A percentile compares a stretch with the other conserved stretches of the same genome.
phyloP scores from a whole-genome alignment of 2,888 invertebrate species.

The Trichogramma evanescens region DNA sequence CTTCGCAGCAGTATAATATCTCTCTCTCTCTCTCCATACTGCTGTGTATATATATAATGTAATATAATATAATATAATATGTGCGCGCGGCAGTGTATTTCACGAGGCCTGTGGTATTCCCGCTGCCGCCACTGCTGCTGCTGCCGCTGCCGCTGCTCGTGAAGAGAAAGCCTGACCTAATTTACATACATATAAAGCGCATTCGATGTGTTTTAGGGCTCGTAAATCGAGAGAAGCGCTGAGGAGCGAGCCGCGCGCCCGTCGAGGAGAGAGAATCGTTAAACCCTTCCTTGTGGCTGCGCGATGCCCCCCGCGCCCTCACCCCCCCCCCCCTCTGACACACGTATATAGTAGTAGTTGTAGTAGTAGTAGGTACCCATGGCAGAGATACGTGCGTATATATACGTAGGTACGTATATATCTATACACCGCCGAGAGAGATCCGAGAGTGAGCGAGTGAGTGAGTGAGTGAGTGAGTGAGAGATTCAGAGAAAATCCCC shows the following conservation, averaged over 20 bases:
- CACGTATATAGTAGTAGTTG: no score
- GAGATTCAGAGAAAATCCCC: slow-evolving; percentile 14
- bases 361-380: no score
- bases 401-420: no score
- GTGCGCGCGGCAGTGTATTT: no score
- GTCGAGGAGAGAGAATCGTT: slow-evolving; percentile 37
- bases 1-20: no score
- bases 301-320: no score
- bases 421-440: no score
- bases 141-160: slow-evolving; percentile 23
- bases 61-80: no score
- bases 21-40: no score
- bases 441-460: not conserved
- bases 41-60: no score
- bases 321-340: no score
- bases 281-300: slow-evolving; percentile 46
- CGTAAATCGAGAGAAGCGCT: slow-evolving; percentile 40
- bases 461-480: not conserved
- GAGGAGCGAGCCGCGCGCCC: slow-evolving; percentile 34
- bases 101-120: not conserved
- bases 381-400: no score
- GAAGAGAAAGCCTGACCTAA: slow-evolving; percentile 43
- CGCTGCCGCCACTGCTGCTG: slow-evolving; percentile 20
- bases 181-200: slow-evolving; percentile 49
- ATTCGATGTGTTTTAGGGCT: slow-evolving; percentile 48